phyloP scores from a whole-genome alignment of 2,113 vertebrate species.

The Parotia lawesii region DNA sequence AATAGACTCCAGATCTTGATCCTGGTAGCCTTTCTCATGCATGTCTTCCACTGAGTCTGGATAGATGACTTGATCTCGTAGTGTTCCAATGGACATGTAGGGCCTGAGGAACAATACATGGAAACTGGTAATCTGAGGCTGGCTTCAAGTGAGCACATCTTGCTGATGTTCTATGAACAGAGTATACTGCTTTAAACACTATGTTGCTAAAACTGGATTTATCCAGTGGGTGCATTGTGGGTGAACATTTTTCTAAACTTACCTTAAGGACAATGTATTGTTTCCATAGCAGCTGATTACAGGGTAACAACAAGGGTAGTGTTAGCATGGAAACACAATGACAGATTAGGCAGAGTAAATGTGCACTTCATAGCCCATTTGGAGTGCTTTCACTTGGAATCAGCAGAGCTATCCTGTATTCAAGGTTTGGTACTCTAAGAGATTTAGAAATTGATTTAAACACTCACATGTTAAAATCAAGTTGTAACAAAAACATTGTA shows the following conservation, averaged over 20 bases:
- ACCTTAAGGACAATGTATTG: not conserved
- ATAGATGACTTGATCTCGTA: conserved; percentile 97
- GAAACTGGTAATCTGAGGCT: not conserved
- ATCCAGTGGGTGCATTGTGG: not conserved
- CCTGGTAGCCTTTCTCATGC: conserved; percentile 83
- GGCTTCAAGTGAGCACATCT: not conserved
- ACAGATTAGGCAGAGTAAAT: not conserved
- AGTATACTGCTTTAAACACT: not conserved
- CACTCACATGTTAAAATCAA: not conserved
- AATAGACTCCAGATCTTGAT: conserved; percentile 88
- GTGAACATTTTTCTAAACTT: not conserved
- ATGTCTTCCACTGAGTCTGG: conserved; percentile 92
- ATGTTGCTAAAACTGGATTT: conserved; percentile 4
- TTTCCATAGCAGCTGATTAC: conserved; percentile 23
- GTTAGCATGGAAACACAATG: not conserved
- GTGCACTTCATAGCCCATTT: not conserved
- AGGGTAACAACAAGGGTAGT: not conserved
- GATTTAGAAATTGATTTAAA: not conserved
- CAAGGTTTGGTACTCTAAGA: not conserved
- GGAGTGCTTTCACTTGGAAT: not conserved
- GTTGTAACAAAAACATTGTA: not conserved
- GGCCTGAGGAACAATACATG: conserved; percentile 75
- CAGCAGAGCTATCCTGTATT: not conserved
- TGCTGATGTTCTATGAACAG: not conserved
- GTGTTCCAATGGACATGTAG: conserved; percentile 94